Evolutionary conservation across 2,797 vertebrate species (phyloP).

Genomic region (Semotilus atromaculatus): DNA sequence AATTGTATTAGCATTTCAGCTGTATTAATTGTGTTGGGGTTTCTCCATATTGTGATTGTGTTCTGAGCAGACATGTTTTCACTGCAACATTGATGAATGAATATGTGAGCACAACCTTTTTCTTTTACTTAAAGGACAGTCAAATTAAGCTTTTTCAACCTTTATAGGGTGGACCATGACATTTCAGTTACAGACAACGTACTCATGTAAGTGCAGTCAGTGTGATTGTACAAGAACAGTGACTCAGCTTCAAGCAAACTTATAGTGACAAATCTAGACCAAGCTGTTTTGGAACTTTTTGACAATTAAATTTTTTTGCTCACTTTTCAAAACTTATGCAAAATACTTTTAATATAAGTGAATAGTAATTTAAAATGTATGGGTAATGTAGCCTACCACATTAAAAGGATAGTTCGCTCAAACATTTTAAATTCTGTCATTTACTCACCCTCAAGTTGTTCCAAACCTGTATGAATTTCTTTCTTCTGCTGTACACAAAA

Average conservation of each 20-base stretch:
- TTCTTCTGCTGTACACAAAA: too few relatives aligned
- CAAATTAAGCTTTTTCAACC: slow-evolving; percentile 14
- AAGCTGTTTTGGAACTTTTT: neutral
- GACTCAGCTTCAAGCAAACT: slow-evolving; percentile 25
- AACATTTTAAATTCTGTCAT: too few relatives aligned
- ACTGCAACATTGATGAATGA: neutral
- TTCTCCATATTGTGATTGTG: neutral
- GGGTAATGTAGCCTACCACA: neutral
- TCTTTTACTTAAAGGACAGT: neutral
- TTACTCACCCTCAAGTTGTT: too few relatives aligned
- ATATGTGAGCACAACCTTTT: neutral
- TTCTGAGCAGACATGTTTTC: slow-evolving; percentile 2
- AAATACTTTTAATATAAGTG: neutral
- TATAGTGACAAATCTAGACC: neutral
- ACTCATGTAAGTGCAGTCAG: slow-evolving; percentile 34
- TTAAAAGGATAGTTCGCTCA: neutral
- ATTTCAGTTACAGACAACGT: slow-evolving; percentile 29
- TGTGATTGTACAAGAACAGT: slow-evolving; percentile 1
- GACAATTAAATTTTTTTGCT: neutral
- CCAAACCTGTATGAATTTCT: too few relatives aligned
- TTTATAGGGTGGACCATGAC: slow-evolving; percentile 38
- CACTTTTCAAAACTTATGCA: neutral
- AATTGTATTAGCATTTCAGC: slow-evolving; percentile 20
- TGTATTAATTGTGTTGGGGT: neutral
- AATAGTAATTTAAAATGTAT: neutral